Evolutionary conservation across 2,888 invertebrate species (phyloP), one percentile per base, ranked within the genome.

Genomic region (Hipparchia sbordonii): DNA sequence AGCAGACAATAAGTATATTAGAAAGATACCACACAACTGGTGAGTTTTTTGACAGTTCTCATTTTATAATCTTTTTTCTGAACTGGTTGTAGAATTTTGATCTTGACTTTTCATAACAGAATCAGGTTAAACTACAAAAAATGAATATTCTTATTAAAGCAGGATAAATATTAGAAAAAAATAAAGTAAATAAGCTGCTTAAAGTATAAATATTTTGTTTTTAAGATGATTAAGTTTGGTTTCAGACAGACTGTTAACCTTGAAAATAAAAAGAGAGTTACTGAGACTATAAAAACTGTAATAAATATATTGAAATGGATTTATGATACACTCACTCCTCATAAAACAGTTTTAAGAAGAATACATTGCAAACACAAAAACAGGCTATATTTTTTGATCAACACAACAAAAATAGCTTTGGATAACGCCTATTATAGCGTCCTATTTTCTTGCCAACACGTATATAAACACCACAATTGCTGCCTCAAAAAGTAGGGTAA

Each of bases 401-500:
- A 71, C 71, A 75, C 65, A 52, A 71, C 59, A 71, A 74, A 66
- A 67, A n/a, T 7, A 61, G 60, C 68, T 72, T 72, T 66, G 70
- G 45, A 76, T 68, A 63, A 46, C 67, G 52, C 56, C 66, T 71
- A 74, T 74, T 72, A 76, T 74, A 71, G 6, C 8, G 74, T 70
- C 52, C 74, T 67, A 74, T 74, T 76, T 76, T 69, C 74, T 71
- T 60, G 48, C 52, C 54, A 33, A 23, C 69, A 54, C 71, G 51
- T 68, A 67, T 74, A 74, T 74, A 77, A 76, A 77, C 76, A 77
- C 72, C 59, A 10, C 71, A 69, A 61, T 52, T 71, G 72, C 75
- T 65, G 71, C 73, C 72, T 72, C 73, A 76, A 78, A 79, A 79
- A 77, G 77, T 74, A 78, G 77, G 77, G 76, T 77, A 79, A 79